Percentiles rank a stretch among this genome's conserved stretches.
phyloP scores from a whole-genome alignment of 1,140 invertebrate genomes.

The Dermatophagoides farinae region DNA sequence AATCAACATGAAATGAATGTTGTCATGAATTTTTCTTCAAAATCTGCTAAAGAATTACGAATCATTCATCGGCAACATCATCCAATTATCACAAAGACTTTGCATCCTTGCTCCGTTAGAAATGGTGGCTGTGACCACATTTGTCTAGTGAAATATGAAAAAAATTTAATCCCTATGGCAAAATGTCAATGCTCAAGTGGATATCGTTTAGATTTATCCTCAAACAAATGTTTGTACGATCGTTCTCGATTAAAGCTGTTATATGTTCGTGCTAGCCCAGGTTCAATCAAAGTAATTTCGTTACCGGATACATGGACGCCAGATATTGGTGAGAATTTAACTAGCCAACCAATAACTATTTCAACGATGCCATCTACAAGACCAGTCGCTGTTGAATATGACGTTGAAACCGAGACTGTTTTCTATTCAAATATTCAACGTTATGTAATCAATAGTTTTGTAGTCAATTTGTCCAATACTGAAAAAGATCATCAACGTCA shows the following conservation, averaged over 20 bases:
- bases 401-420: conserved; percentile 38
- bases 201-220: conserved; percentile 33
- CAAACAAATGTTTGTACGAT: conserved; percentile 35
- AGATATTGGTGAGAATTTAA: neutral
- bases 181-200: conserved; percentile 48
- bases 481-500: conserved; percentile 19
- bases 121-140: conserved; percentile 33
- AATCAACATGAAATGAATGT: neutral
- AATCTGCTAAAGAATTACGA: neutral
- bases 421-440: conserved; percentile 44
- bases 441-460: conserved; percentile 30
- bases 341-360: conserved; percentile 35
- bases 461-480: conserved; percentile 24
- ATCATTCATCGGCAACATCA: neutral
- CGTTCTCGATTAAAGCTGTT: conserved; percentile 36
- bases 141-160: conserved; percentile 34
- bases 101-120: conserved; percentile 25
- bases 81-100: conserved; percentile 11
- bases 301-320: conserved; percentile 14
- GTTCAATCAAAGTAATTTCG: conserved; percentile 37
- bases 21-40: neutral
- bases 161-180: conserved; percentile 25
- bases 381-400: conserved; percentile 44
- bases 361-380: conserved; percentile 40
- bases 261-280: conserved; percentile 37